Percentiles rank a stretch among this genome's conserved stretches.
Conservation (phyloP, 2,888 invertebrate genomes). For the Rhingia campestris region DNA sequence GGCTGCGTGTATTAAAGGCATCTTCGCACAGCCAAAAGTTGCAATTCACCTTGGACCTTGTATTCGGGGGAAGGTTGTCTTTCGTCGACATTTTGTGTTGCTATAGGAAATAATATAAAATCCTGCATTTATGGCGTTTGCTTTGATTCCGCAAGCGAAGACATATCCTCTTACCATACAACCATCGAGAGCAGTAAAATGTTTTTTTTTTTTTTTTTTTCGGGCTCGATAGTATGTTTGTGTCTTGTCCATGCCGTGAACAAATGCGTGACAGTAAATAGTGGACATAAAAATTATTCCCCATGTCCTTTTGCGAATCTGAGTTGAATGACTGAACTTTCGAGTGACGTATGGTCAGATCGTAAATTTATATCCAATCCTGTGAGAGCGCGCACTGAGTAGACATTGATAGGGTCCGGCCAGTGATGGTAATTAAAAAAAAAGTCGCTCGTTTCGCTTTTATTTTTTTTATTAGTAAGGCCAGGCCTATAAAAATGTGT, state of each 20-base stretch:
- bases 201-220: constrained; percentile 15
- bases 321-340: constrained; percentile 39
- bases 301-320: constrained; percentile 41
- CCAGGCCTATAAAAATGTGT: constrained; percentile 53
- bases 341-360: constrained; percentile 58
- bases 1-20: constrained; percentile 38
- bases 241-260: not conserved
- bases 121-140: constrained; percentile 28
- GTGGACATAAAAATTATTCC: constrained; percentile 60
- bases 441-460: constrained; percentile 36
- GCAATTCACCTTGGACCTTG: constrained; percentile 55
- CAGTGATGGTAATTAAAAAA: constrained; percentile 66
- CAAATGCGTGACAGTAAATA: constrained; percentile 55
- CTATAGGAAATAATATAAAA: constrained; percentile 53
- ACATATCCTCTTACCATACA: not conserved
- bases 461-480: constrained; percentile 41
- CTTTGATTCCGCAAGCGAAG: not conserved
- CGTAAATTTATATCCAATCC: constrained; percentile 57
- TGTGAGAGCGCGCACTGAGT: constrained; percentile 6
- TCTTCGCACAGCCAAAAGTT: constrained; percentile 17
- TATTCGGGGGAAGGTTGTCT: constrained; percentile 20
- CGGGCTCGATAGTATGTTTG: constrained; percentile 6
- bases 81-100: constrained; percentile 46
- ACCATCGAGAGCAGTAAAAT: constrained; percentile 50
- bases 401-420: constrained; percentile 54